Evolutionary conservation across 2,888 invertebrate genomes (phyloP), one percentile per base, ranked within the genome.

Genomic region (Melinaea marsaeus): DNA sequence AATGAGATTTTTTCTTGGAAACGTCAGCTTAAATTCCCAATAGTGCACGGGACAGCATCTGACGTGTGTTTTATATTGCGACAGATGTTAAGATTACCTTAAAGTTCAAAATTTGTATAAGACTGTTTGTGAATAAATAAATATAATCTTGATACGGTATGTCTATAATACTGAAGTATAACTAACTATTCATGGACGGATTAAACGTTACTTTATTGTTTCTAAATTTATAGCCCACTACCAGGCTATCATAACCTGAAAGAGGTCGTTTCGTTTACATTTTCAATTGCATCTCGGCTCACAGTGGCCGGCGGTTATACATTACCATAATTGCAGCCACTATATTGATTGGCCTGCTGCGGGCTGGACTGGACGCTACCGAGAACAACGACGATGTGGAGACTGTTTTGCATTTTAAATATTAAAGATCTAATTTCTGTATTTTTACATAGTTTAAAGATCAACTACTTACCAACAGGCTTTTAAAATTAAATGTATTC

Each of bases 271-370:
- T 81, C 80, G 82, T 83, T 84, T 84, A 83, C 84, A 83, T 85
- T 85, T 84, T 81, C 86, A 85, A 85, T 83, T 83, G 84, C 78
- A 78, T 78, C 81, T 75, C 77, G 75, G 73, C 74, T 72, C 69
- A 67, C 70, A 75, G 77, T 75, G 78, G 82, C 84, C 81, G 78
- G 77, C 80, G 85, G 86, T 83, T 77, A 73, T 81, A 79, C 86
- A 90, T 90, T 90, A 88, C 79, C 89, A 89, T 90, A 90, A 90
- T 90, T 88, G 89, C 86, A 82, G 79, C 75, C 78, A 76, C 81
- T 84, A 79, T 85, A 88, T 89, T 89, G 89, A 90, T 89, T 90
- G 88, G 84, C 79, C 73, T 73, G 79, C 81, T 79, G 79, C 79
- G 74, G 77, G 74, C 77, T 69, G 64, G 68, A 68, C 76, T 75